Conservation (phyloP, 2,888 invertebrate species). For the Lysandra coridon region DNA sequence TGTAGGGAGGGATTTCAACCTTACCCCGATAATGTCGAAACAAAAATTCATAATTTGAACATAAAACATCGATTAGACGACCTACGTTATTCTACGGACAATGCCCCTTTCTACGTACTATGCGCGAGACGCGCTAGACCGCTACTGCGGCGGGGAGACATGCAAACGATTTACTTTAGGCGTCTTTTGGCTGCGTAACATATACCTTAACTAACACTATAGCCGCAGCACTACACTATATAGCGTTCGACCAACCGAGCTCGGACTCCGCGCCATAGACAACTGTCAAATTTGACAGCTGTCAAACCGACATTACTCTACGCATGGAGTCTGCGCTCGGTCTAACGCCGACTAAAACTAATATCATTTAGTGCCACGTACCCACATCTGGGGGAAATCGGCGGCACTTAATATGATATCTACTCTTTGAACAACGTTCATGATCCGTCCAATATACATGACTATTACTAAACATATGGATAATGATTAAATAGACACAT, state of each 20-base stretch:
- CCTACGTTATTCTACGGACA: slow-evolving; percentile 33
- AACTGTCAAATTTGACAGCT: slow-evolving; percentile 12
- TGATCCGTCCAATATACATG: slow-evolving; percentile 31
- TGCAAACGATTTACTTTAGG: slow-evolving; percentile 21
- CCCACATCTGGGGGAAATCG: slow-evolving; percentile 35
- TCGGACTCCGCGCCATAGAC: background rate
- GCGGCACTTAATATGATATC: slow-evolving; percentile 45
- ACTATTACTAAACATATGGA: slow-evolving; percentile 11
- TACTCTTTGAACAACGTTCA: slow-evolving; percentile 44
- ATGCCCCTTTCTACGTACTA: slow-evolving; percentile 9
- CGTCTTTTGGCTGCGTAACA: slow-evolving; percentile 31
- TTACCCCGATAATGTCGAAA: slow-evolving; percentile 57
- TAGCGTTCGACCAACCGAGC: background rate
- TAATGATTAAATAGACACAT: slow-evolving; percentile 23
- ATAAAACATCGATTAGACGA: slow-evolving; percentile 52
- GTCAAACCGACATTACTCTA: background rate
- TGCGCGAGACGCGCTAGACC: background rate
- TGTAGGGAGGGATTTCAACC: slow-evolving; percentile 65
- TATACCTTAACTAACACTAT: slow-evolving; percentile 35
- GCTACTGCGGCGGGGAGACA: background rate
- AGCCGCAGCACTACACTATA: slow-evolving; percentile 18
- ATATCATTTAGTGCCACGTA: slow-evolving; percentile 44
- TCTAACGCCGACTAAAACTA: slow-evolving; percentile 40
- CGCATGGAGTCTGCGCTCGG: slow-evolving; percentile 29
- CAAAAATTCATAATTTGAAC: slow-evolving; percentile 52